Conservation (phyloP, 2,888 invertebrate genomes). For the Polymixis lichenea region DNA sequence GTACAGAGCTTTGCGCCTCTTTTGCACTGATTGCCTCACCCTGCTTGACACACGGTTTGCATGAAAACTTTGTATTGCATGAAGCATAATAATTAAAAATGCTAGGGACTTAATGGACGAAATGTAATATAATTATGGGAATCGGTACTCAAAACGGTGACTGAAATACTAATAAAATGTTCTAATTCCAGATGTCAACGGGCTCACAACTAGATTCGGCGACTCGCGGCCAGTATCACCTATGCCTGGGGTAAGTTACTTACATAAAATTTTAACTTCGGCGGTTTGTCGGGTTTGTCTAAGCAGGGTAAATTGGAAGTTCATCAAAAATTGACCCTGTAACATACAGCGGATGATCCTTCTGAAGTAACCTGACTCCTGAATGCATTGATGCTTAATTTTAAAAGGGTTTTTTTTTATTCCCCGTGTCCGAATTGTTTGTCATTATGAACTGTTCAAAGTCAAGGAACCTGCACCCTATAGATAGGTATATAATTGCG, state of each 20-base stretch:
- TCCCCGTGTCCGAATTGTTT: neutral
- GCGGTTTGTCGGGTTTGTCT: too few relatives aligned
- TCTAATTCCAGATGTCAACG: constrained; percentile 73
- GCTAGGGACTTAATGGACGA: too few relatives aligned
- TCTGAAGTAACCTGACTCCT: neutral
- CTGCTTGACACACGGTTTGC: neutral
- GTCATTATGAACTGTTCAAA: neutral
- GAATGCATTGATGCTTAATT: neutral
- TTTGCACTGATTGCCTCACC: neutral
- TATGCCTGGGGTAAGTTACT: constrained; percentile 76
- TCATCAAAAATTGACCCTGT: too few relatives aligned
- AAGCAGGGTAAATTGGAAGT: neutral
- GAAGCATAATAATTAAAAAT: constrained; percentile 32
- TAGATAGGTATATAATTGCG: too few relatives aligned
- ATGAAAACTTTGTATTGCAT: constrained; percentile 32
- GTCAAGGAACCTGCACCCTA: neutral
- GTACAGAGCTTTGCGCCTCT: neutral
- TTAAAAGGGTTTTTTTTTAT: neutral
- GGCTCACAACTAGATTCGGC: constrained; percentile 76
- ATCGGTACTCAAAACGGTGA: neutral
- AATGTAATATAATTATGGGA: neutral
- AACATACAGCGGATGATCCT: neutral
- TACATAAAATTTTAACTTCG: neutral
- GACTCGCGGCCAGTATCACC: constrained; percentile 82
- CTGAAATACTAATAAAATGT: neutral